phyloP scores from a whole-genome alignment of 1,140 invertebrate genomes.

The Habropoda laboriosa region DNA sequence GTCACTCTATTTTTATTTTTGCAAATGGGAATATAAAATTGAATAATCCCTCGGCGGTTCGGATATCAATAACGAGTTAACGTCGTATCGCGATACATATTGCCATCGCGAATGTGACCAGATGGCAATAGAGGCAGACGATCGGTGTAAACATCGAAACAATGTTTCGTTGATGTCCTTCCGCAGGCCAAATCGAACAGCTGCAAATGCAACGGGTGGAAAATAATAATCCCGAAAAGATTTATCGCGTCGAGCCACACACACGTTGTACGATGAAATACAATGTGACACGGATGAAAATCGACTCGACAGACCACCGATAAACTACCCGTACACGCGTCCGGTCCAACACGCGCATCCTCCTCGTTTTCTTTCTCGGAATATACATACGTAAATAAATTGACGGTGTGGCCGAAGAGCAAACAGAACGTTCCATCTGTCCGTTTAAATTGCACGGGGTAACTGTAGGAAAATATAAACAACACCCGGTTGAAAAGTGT shows the following conservation, averaged over 20 bases:
- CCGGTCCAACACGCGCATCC: no score
- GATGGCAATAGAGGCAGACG: not conserved
- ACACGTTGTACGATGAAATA: conserved; percentile 4
- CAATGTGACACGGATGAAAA: not conserved
- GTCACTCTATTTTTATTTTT: no score
- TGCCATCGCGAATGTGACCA: not conserved
- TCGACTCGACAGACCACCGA: not conserved
- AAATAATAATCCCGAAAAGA: not conserved
- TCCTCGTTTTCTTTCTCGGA: conserved; percentile 7
- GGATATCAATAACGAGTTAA: no score
- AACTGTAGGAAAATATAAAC: conserved; percentile 38
- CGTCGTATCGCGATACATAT: no score
- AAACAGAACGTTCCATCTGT: not conserved
- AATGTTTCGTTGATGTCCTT: not conserved
- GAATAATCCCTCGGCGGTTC: no score
- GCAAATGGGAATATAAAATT: no score
- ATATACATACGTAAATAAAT: conserved; percentile 28
- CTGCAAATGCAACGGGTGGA: not conserved
- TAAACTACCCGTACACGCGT: conserved; percentile 21
- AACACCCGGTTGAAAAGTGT: conserved; percentile 30
- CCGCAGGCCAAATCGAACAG: not conserved
- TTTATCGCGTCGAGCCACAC: conserved; percentile 11
- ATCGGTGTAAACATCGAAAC: not conserved
- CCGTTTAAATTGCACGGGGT: not conserved
- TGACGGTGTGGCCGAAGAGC: not conserved